These are phyloP conservation scores for Papilio glaucus DNA, from an alignment of 1,140 invertebrate genomes.

Conservation along the genomic window DNA sequence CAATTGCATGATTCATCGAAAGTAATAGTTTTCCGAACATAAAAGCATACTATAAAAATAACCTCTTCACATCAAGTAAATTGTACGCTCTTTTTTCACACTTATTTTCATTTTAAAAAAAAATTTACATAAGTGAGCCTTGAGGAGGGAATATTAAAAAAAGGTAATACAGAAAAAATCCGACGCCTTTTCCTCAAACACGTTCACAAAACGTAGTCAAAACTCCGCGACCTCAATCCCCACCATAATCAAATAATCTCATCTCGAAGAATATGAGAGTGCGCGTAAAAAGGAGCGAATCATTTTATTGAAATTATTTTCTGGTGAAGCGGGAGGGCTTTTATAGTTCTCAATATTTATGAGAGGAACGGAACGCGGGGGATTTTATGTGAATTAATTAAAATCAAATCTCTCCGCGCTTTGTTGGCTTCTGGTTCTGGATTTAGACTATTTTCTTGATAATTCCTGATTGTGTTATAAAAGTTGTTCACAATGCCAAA, in stretches of 20 bases:
- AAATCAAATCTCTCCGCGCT: neutral
- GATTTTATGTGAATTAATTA: constrained; percentile 25
- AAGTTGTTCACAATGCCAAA: neutral
- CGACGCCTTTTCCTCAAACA: constrained; percentile 17
- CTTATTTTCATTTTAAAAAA: neutral
- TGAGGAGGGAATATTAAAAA: constrained; percentile 16
- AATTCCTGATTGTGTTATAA: neutral
- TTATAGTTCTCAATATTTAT: constrained; percentile 60
- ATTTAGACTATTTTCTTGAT: neutral
- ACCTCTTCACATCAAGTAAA: neutral
- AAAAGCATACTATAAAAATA: neutral
- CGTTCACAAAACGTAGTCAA: constrained; percentile 32
- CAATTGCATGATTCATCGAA: too few species aligned
- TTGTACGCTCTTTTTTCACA: neutral
- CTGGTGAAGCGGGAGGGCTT: constrained; percentile 43
- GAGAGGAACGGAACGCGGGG: constrained; percentile 38
- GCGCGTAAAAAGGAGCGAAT: constrained; percentile 34
- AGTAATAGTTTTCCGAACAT: neutral
- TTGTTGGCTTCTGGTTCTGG: constrained; percentile 6
- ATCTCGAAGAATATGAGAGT: constrained; percentile 36
- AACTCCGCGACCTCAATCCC: constrained; percentile 33
- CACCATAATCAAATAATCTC: constrained; percentile 35
- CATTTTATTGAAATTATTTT: constrained; percentile 51
- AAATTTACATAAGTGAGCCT: constrained; percentile 18
- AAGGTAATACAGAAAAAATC: constrained; percentile 25